Evolutionary conservation across 2,797 vertebrate species (phyloP).

Genomic region (Urocyon cinereoargenteus): DNA sequence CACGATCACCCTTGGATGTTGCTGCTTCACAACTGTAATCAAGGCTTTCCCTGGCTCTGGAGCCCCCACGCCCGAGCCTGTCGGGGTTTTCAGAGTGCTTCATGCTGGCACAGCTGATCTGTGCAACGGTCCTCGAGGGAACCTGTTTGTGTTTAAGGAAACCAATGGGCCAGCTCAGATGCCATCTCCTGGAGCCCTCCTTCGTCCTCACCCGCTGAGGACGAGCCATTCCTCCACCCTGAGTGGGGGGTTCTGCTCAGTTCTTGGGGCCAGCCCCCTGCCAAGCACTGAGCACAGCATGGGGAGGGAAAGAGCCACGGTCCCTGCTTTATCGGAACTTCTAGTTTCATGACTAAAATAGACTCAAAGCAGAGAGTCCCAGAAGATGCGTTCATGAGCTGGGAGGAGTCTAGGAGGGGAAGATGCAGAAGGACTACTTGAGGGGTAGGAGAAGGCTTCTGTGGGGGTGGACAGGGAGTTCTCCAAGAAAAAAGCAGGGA

Average conservation of each 20-base stretch:
- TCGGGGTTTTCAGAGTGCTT: neutral
- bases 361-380: neutral
- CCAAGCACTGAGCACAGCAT: neutral
- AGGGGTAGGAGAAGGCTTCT: neutral
- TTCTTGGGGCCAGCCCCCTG: neutral
- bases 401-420: neutral
- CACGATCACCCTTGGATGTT: neutral
- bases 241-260: neutral
- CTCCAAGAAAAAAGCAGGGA: neutral
- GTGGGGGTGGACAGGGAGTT: neutral
- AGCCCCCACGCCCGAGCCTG: neutral
- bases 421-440: neutral
- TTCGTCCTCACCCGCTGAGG: neutral
- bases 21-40: no score
- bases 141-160: neutral
- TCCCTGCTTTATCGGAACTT: neutral
- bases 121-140: neutral
- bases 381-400: neutral
- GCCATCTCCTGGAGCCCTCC: neutral
- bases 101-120: neutral
- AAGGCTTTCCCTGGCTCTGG: fast-evolving
- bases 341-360: neutral
- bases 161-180: neutral
- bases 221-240: neutral
- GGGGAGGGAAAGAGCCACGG: neutral